Conservation (phyloP, 2,113 vertebrate species). For the Syngnathus scovelli region DNA sequence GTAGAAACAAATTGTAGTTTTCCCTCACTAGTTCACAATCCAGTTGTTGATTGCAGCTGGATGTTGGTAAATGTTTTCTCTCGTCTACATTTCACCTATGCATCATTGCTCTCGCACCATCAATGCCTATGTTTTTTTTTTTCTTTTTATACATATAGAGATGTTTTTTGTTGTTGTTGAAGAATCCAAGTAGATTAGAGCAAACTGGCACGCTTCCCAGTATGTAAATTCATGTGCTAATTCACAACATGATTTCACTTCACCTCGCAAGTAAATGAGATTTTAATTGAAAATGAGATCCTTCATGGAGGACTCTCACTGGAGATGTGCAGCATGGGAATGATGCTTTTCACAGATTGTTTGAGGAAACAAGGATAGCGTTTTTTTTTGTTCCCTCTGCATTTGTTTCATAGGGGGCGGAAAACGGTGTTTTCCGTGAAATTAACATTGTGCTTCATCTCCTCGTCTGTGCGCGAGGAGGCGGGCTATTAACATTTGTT, state of each 20-base stretch:
- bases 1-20: conserved; percentile 24
- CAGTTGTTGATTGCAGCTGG: conserved; percentile 38
- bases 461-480: conserved; percentile 80
- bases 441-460: conserved; percentile 94
- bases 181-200: conserved; percentile 74
- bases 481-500: conserved; percentile 98
- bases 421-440: conserved; percentile 77
- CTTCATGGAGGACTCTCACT: conserved; percentile 83
- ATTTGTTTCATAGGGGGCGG: conserved; percentile 42
- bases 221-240: conserved; percentile 99
- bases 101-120: conserved; percentile 78
- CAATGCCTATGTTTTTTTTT: conserved; percentile 63
- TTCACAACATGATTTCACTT: conserved; percentile 98
- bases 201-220: conserved; percentile 85
- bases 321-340: conserved; percentile 86
- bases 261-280: conserved; percentile 97
- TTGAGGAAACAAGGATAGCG: conserved; percentile 77
- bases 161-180: conserved; percentile 47
- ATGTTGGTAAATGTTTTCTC: conserved; percentile 56
- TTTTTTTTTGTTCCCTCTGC: conserved; percentile 69
- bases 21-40: conserved; percentile 37
- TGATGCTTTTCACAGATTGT: conserved; percentile 60
- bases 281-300: conserved; percentile 99
- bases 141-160: background rate
- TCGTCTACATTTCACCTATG: conserved; percentile 40